Conservation (phyloP, 2,888 invertebrate genomes). For the Artemia sinica region DNA sequence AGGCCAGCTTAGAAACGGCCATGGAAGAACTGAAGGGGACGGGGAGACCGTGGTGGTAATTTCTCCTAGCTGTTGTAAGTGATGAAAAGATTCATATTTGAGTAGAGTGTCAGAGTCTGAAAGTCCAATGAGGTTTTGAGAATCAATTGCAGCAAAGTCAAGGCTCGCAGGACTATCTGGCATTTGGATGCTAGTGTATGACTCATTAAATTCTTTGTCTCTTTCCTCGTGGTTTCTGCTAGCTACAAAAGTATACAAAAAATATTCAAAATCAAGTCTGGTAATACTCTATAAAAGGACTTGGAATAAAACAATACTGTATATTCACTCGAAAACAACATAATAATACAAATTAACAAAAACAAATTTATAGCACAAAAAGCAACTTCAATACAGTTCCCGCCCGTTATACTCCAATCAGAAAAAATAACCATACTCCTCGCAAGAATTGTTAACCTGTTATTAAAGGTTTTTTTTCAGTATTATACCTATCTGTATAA, state of each 20-base stretch:
- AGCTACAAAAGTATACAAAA: background rate
- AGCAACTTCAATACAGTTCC: no score
- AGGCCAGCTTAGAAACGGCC: background rate
- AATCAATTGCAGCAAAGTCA: background rate
- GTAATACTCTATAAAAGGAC: no score
- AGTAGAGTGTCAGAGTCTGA: background rate
- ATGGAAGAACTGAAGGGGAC: background rate
- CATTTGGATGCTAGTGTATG: background rate
- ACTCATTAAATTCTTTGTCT: constrained; percentile 4
- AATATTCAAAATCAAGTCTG: no score
- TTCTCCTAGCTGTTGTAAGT: constrained; percentile 7
- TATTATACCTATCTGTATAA: no score
- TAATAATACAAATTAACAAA: no score
- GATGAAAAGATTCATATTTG: background rate
- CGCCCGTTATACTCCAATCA: no score
- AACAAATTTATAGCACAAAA: no score
- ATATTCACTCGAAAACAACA: no score
- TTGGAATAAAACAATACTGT: no score
- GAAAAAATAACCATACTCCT: no score
- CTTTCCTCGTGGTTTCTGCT: background rate
- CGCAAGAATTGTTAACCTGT: no score
- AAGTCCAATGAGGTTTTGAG: background rate
- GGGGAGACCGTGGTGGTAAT: background rate
- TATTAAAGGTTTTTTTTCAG: no score
- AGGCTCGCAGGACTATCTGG: constrained; percentile 6